These are phyloP conservation scores for Nixonia krombeini DNA, from an alignment of 1,140 invertebrate genomes.

Conservation along the genomic window DNA sequence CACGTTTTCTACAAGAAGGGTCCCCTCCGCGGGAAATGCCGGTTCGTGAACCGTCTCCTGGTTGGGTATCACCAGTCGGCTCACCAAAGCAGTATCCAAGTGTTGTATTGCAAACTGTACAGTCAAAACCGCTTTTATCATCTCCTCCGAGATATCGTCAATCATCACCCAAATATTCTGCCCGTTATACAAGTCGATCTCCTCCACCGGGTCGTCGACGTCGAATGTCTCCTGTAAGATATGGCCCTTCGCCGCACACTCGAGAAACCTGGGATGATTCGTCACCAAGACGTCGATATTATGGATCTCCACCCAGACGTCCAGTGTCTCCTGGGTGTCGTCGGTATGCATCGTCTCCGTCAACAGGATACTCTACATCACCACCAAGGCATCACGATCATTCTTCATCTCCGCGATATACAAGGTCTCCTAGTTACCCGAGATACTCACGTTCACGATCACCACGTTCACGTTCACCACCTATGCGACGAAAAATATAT, in stretches of 20 bases:
- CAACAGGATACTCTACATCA: neutral
- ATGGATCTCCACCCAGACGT: neutral
- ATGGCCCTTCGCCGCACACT: neutral
- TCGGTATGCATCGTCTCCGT: neutral
- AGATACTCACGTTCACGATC: neutral
- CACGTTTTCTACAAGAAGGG: neutral
- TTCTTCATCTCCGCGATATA: neutral
- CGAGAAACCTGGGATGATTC: neutral
- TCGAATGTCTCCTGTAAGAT: neutral
- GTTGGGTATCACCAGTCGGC: neutral
- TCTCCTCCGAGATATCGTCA: neutral
- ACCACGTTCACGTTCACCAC: neutral
- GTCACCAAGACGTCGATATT: neutral
- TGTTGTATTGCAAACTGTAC: neutral
- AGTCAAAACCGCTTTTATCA: neutral
- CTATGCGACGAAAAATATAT: neutral
- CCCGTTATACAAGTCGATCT: neutral
- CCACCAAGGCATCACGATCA: neutral
- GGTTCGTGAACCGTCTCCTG: neutral
- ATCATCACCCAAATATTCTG: neutral
- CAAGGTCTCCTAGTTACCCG: neutral
- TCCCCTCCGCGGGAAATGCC: neutral
- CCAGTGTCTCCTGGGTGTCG: neutral
- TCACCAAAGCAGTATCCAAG: neutral
- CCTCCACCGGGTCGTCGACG: neutral